phyloP scores from a whole-genome alignment of 2,888 invertebrate species.

The Aquatica leii region DNA sequence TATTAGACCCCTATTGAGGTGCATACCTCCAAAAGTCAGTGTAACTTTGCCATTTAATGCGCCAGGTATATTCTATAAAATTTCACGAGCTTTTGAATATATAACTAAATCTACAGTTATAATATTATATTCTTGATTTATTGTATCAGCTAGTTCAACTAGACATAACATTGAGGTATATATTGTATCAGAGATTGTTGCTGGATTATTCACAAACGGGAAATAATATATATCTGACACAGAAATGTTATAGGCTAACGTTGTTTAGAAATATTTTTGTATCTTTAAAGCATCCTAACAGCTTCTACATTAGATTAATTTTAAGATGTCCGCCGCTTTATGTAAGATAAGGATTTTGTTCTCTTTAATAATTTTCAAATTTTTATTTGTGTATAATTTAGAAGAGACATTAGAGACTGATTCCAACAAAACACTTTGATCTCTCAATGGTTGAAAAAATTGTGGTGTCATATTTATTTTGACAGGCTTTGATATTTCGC shows the following conservation, averaged over 20 bases:
- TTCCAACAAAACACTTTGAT: neutral
- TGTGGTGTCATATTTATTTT: neutral
- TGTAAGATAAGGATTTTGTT: neutral
- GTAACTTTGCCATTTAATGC: no score
- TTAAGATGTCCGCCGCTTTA: no score
- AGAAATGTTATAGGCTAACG: slow-evolving; percentile 1
- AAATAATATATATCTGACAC: neutral
- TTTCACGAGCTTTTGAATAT: no score
- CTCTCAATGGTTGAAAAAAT: neutral
- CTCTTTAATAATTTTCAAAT: neutral
- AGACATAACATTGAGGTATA: no score
- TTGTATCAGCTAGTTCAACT: no score
- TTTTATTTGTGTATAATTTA: neutral
- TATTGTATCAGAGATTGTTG: neutral
- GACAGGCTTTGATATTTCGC: slow-evolving; percentile 20
- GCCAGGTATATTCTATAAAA: no score
- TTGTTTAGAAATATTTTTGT: slow-evolving; percentile 2
- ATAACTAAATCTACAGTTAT: no score
- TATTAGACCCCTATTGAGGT: no score
- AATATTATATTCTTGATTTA: no score
- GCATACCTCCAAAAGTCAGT: no score
- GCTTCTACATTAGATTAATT: neutral
- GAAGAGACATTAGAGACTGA: neutral
- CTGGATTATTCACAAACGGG: no score
- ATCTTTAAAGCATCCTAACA: slow-evolving; percentile 4